A percentile compares a stretch with the other conserved stretches of the same genome.
Conservation (phyloP, 1,140 invertebrate genomes). For the Stratiolaelaps scimitus region DNA sequence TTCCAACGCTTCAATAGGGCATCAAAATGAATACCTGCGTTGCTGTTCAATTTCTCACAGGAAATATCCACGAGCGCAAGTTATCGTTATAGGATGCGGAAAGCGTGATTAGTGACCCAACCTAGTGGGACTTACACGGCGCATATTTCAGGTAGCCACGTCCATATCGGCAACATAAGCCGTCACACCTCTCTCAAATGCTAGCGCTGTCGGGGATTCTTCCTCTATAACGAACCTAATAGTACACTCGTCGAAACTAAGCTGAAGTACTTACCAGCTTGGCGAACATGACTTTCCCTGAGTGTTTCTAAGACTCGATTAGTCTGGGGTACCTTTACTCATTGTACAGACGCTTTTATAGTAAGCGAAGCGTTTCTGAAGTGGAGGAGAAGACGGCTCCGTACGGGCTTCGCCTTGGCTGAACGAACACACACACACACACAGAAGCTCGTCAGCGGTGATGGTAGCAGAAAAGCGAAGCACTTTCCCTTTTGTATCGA, state of each 20-base stretch:
- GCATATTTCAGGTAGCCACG: background rate
- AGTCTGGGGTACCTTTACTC: background rate
- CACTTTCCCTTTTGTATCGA: background rate
- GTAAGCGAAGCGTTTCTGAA: background rate
- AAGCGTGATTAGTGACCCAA: background rate
- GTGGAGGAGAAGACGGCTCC: background rate
- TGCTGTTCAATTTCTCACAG: too few species aligned
- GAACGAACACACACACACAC: background rate
- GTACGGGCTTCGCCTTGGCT: background rate
- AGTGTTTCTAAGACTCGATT: background rate
- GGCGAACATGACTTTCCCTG: slow-evolving; percentile 4
- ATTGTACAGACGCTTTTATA: slow-evolving; percentile 24
- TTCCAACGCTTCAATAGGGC: too few species aligned
- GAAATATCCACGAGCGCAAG: too few species aligned
- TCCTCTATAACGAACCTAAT: background rate
- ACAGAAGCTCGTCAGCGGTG: too few species aligned
- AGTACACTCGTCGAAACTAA: background rate
- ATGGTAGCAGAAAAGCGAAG: too few species aligned
- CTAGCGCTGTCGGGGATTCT: background rate
- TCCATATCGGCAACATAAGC: background rate
- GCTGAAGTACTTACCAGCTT: slow-evolving; percentile 21
- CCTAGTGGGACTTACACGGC: background rate
- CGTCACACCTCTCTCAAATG: background rate
- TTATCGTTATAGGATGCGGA: too few species aligned
- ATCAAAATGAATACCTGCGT: too few species aligned